These are phyloP conservation scores for Drosophila fungiperda DNA, from an alignment of 2,888 invertebrate genomes.

Conservation along the genomic window DNA sequence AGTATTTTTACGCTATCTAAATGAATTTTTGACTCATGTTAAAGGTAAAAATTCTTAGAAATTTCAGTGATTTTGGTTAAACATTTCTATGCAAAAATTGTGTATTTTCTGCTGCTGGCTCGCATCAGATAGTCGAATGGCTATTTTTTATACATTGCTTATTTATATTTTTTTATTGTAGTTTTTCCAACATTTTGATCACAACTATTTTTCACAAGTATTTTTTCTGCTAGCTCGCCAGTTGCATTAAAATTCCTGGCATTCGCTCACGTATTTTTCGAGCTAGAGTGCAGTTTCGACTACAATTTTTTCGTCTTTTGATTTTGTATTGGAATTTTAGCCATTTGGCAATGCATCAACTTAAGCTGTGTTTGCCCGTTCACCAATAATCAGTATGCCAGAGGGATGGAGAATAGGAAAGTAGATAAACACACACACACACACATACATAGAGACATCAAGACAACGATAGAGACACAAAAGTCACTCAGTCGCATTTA, in stretches of 20 bases:
- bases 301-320: constrained; percentile 33
- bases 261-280: constrained; percentile 30
- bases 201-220: constrained; percentile 29
- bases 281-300: constrained; percentile 10
- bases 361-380: constrained; percentile 20
- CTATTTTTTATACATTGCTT: background rate
- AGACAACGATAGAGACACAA: constrained; percentile 5
- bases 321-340: constrained; percentile 45
- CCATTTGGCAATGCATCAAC: constrained; percentile 43
- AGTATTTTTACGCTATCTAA: constrained; percentile 26
- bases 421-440: background rate
- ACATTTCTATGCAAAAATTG: background rate
- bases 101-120: background rate
- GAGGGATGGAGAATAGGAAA: background rate
- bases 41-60: background rate
- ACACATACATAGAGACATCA: background rate
- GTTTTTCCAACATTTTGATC: constrained; percentile 18
- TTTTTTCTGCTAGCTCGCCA: constrained; percentile 23
- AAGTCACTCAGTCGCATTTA: constrained; percentile 39
- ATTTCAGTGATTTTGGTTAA: background rate
- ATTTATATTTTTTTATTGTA: constrained; percentile 1
- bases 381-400: constrained; percentile 53
- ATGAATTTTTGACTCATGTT: constrained; percentile 5
- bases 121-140: background rate
- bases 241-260: constrained; percentile 40